A percentile compares a stretch with the other conserved stretches of the same genome.
phyloP scores from a whole-genome alignment of 2,888 invertebrate species.

The Tanytarsus gracilentus region DNA sequence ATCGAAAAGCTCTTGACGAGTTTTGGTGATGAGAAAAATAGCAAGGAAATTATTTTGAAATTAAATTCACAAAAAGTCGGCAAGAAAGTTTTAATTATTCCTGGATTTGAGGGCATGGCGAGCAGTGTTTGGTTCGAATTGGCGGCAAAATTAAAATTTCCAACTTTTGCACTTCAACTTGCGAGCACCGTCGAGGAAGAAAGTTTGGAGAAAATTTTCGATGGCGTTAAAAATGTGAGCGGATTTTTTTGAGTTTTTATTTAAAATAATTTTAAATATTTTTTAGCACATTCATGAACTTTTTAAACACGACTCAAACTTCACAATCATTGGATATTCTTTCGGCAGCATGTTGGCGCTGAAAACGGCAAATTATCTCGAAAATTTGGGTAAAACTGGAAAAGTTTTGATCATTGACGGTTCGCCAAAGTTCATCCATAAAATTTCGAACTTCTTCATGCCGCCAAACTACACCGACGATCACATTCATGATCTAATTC shows the following conservation, averaged over 20 bases:
- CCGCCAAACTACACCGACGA: slow-evolving; percentile 36
- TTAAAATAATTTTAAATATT: not conserved
- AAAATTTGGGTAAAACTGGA: slow-evolving; percentile 55
- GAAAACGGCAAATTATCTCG: slow-evolving; percentile 64
- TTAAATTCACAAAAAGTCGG: slow-evolving; percentile 40
- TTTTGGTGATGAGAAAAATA: slow-evolving; percentile 47
- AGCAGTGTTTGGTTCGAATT: slow-evolving; percentile 40
- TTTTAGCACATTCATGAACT: slow-evolving; percentile 51
- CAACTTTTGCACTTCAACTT: slow-evolving; percentile 37
- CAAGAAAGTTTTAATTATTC: slow-evolving; percentile 47
- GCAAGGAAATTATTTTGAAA: slow-evolving; percentile 46
- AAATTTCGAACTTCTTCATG: slow-evolving; percentile 37
- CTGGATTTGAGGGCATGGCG: slow-evolving; percentile 60
- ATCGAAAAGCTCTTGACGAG: slow-evolving; percentile 43
- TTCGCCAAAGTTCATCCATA: slow-evolving; percentile 59
- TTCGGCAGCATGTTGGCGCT: slow-evolving; percentile 72
- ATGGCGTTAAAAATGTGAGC: slow-evolving; percentile 36
- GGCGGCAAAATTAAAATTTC: slow-evolving; percentile 35
- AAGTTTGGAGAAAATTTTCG: slow-evolving; percentile 35
- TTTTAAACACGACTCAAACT: slow-evolving; percentile 51
- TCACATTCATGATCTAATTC: slow-evolving; percentile 34
- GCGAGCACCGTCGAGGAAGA: slow-evolving; percentile 35
- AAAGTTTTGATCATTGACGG: slow-evolving; percentile 71
- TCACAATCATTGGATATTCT: slow-evolving; percentile 78
- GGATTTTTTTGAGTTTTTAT: no score